phyloP scores from a whole-genome alignment of 2,113 vertebrate species.

The Ranitomeya imitator region DNA sequence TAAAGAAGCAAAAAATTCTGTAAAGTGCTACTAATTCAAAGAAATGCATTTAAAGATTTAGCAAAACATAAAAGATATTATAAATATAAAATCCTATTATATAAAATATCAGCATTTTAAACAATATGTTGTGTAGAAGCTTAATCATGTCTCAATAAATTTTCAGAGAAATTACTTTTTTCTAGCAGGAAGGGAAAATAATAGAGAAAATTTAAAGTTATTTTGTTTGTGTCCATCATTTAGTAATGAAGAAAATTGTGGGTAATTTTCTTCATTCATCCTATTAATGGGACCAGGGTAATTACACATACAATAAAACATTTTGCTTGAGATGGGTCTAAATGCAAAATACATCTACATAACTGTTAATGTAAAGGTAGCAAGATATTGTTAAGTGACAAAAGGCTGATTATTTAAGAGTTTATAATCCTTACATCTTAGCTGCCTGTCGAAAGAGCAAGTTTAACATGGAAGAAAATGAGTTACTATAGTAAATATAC shows the following conservation, averaged over 20 bases:
- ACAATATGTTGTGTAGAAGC: constrained; percentile 65
- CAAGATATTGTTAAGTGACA: constrained; percentile 18
- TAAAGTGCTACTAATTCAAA: background rate
- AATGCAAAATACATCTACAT: constrained; percentile 62
- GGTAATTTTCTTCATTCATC: constrained; percentile 69
- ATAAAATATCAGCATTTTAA: constrained; percentile 27
- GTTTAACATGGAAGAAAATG: background rate
- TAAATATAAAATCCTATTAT: constrained; percentile 50
- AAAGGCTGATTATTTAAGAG: background rate
- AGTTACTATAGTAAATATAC: background rate
- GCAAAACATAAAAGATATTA: constrained; percentile 58
- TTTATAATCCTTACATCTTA: background rate
- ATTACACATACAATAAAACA: constrained; percentile 62
- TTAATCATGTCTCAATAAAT: constrained; percentile 59
- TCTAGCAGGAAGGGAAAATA: constrained; percentile 23
- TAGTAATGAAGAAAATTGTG: constrained; percentile 67
- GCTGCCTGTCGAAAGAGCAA: background rate
- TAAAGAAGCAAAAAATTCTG: background rate
- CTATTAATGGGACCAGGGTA: constrained; percentile 57
- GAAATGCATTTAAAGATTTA: constrained; percentile 6
- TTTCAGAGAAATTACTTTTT: constrained; percentile 45
- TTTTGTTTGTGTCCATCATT: constrained; percentile 63
- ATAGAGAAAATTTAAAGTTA: constrained; percentile 59
- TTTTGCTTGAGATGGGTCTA: constrained; percentile 65
- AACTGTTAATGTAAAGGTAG: constrained; percentile 61